phyloP scores from a whole-genome alignment of 2,888 invertebrate species.

The Geophilus truncorum region DNA sequence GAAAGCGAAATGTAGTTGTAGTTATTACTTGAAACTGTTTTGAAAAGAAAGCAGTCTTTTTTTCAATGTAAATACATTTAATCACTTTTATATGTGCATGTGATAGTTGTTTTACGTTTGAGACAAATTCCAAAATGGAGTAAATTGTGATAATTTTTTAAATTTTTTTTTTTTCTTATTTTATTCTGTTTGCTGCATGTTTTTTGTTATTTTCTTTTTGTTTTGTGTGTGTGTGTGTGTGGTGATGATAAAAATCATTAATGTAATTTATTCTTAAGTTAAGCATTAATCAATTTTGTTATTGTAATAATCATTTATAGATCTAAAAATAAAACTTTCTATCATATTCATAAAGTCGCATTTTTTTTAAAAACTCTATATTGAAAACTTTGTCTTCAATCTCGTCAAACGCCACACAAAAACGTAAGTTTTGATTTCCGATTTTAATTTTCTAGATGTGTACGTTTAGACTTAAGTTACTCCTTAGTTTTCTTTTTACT shows the following conservation, averaged over 20 bases:
- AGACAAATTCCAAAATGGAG: not conserved
- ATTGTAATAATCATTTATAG: not conserved
- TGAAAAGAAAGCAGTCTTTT: too few species aligned
- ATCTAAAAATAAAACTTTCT: not conserved
- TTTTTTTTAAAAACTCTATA: not conserved
- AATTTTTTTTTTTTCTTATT: not conserved
- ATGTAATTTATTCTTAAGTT: not conserved
- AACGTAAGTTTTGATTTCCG: not conserved
- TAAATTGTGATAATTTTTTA: not conserved
- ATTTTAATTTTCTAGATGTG: not conserved
- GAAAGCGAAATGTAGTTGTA: not conserved
- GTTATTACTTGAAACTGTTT: too few species aligned
- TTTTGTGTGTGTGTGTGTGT: not conserved
- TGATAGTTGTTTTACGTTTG: not conserved
- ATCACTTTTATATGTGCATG: not conserved
- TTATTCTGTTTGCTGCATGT: not conserved
- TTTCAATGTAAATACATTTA: not conserved
- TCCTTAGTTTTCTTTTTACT: not conserved
- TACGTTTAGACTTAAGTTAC: not conserved
- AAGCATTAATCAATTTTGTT: not conserved
- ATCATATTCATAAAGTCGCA: not conserved
- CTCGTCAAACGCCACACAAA: conserved; percentile 22
- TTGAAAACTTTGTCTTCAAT: not conserved
- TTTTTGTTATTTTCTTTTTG: not conserved
- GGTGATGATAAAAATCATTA: not conserved